phyloP scores from a whole-genome alignment of 2,888 invertebrate species.

The Zaprionus obscuricornis region DNA sequence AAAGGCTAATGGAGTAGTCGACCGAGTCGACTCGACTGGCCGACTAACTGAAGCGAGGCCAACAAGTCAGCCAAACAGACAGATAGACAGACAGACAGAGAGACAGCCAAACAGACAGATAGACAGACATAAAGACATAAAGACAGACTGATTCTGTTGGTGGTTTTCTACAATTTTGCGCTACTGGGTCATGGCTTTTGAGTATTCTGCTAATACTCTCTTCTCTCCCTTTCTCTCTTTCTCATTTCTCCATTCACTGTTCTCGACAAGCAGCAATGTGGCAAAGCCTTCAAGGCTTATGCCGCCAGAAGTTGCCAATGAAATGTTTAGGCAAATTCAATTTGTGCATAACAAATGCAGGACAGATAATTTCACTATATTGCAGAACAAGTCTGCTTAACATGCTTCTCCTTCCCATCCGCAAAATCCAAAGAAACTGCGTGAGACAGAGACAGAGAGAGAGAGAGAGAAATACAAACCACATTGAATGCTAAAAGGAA shows the following conservation, averaged over 20 bases:
- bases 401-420: no score
- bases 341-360: conserved; percentile 71
- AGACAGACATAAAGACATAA: not conserved
- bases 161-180: conserved; percentile 40
- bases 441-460: conserved; percentile 23
- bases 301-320: conserved; percentile 66
- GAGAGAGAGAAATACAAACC: no score
- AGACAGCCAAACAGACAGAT: conserved; percentile 22
- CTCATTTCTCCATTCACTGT: no score
- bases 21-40: conserved; percentile 67
- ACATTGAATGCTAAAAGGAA: conserved; percentile 14
- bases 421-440: conserved; percentile 18
- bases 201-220: no score
- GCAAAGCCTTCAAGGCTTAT: conserved; percentile 45
- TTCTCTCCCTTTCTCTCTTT: no score
- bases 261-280: conserved; percentile 46
- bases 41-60: conserved; percentile 61
- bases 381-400: conserved; percentile 40
- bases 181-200: conserved; percentile 13
- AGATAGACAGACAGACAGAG: conserved; percentile 15
- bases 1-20: conserved; percentile 78
- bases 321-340: conserved; percentile 72
- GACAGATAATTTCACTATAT: conserved; percentile 62
- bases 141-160: not conserved
- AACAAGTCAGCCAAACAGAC: conserved; percentile 30